A percentile compares a stretch with the other conserved stretches of the same genome.
phyloP scores from a whole-genome alignment of 2,888 invertebrate genomes.

The Pammene aurita region DNA sequence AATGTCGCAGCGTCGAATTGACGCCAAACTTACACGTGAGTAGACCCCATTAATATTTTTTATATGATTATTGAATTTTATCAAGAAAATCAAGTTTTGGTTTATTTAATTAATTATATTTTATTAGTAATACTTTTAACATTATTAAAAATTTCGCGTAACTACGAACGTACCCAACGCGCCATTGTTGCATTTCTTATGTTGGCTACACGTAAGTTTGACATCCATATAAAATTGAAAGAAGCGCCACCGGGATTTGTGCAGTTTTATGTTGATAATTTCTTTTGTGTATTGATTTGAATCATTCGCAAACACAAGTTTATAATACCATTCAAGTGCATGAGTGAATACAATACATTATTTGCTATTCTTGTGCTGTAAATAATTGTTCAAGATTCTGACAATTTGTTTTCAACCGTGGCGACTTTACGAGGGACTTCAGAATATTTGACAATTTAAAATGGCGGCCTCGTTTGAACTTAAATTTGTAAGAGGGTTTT shows the following conservation, averaged over 20 bases:
- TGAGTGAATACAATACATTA: constrained; percentile 16
- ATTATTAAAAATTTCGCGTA: not conserved
- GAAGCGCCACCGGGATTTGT: constrained; percentile 75
- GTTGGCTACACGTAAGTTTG: constrained; percentile 59
- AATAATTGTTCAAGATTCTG: constrained; percentile 47
- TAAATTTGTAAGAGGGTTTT: constrained; percentile 56
- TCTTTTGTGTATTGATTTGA: constrained; percentile 20
- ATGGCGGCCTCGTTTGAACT: constrained; percentile 83
- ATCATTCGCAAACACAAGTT: constrained; percentile 8
- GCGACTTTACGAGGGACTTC: constrained; percentile 65
- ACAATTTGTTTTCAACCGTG: constrained; percentile 80
- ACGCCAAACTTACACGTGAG: no score
- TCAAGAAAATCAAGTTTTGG: no score
- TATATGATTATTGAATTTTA: no score
- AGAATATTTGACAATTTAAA: constrained; percentile 77
- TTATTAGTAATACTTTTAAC: no score
- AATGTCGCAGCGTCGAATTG: no score
- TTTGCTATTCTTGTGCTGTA: constrained; percentile 36
- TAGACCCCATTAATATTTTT: no score
- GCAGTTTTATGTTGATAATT: constrained; percentile 54
- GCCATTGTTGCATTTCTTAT: constrained; percentile 44
- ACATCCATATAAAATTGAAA: constrained; percentile 74
- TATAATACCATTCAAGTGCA: constrained; percentile 10
- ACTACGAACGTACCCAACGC: constrained; percentile 30
- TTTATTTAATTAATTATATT: no score